Evolutionary conservation across 2,888 invertebrate genomes (phyloP).

Genomic region (Salticus scenicus): DNA sequence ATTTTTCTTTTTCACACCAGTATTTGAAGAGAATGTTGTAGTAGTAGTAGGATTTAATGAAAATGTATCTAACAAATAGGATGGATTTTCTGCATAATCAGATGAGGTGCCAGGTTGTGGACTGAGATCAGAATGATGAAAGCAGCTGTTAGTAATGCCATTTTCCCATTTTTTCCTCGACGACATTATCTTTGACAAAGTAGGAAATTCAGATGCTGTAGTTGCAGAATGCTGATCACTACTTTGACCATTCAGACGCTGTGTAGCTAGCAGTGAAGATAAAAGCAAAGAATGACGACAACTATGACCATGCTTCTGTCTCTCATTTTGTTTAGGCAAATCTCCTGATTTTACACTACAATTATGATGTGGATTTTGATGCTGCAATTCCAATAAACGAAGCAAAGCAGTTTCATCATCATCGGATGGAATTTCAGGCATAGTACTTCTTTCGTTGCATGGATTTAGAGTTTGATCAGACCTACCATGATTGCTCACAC

Average conservation of each 20-base stretch:
- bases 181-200: constrained; percentile 53
- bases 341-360: constrained; percentile 33
- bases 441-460: constrained; percentile 72
- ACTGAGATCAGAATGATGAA: constrained; percentile 38
- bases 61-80: constrained; percentile 48
- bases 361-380: constrained; percentile 64
- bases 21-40: constrained; percentile 4
- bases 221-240: constrained; percentile 35
- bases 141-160: constrained; percentile 28
- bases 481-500: constrained; percentile 74
- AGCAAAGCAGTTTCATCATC: constrained; percentile 79
- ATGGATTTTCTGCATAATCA: constrained; percentile 6
- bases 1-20: constrained; percentile 7
- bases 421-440: constrained; percentile 72
- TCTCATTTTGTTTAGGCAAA: constrained; percentile 30
- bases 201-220: constrained; percentile 47
- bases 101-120: not conserved
- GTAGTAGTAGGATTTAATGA: constrained; percentile 28
- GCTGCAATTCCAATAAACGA: constrained; percentile 78
- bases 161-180: constrained; percentile 66
- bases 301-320: constrained; percentile 53
- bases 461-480: constrained; percentile 30
- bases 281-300: constrained; percentile 64
- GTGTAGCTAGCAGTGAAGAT: constrained; percentile 60
- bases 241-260: constrained; percentile 31